phyloP scores from a whole-genome alignment of 1,140 invertebrate genomes.

The Ptiloglossa arizonensis region DNA sequence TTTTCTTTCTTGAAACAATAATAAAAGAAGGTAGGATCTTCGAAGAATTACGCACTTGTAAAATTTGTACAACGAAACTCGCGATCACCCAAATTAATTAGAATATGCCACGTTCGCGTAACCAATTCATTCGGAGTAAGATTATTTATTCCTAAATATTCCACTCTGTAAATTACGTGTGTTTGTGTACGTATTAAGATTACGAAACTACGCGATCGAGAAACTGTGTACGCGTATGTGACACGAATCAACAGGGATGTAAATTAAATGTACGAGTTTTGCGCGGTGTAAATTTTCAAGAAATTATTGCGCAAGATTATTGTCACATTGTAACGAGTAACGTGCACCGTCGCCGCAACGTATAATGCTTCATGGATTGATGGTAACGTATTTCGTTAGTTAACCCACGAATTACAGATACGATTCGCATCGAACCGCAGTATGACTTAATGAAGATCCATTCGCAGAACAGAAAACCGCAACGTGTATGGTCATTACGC shows the following conservation, averaged over 20 bases:
- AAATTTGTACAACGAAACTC: too few relatives aligned
- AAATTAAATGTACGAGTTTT: not conserved
- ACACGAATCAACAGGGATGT: too few relatives aligned
- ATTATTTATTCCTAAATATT: too few relatives aligned
- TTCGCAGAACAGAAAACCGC: conserved; percentile 57
- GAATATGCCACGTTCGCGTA: too few relatives aligned
- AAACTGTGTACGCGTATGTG: too few relatives aligned
- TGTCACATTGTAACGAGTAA: not conserved
- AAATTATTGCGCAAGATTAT: not conserved
- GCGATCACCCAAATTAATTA: too few relatives aligned
- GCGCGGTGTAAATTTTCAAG: not conserved
- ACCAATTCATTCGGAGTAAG: too few relatives aligned
- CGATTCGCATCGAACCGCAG: conserved; percentile 46
- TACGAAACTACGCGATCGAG: too few relatives aligned
- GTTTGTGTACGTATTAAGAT: too few relatives aligned
- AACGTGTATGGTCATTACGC: conserved; percentile 47
- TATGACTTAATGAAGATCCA: conserved; percentile 65
- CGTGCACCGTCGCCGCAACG: not conserved
- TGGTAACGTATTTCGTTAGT: conserved; percentile 50
- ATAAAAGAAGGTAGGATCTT: too few relatives aligned
- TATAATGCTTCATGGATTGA: conserved; percentile 38
- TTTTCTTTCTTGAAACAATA: not conserved
- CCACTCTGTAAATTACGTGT: too few relatives aligned
- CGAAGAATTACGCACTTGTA: too few relatives aligned
- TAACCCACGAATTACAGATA: conserved; percentile 53